Evolutionary conservation across 2,797 vertebrate species (phyloP), one percentile per base, ranked within the genome.

Genomic region (Lutra lutra): DNA sequence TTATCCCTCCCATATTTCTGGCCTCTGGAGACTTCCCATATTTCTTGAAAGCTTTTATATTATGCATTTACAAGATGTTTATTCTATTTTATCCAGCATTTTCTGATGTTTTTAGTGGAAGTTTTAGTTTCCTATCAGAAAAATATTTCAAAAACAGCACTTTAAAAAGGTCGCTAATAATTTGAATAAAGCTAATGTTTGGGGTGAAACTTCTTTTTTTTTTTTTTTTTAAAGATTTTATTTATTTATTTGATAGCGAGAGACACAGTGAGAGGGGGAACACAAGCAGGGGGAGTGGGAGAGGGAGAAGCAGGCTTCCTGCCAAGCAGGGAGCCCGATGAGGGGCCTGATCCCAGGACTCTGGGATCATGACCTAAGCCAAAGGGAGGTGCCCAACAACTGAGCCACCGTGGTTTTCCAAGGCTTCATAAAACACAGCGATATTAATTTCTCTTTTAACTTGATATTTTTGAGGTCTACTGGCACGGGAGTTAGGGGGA

Each of bases 381-480:
- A 23, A 60, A 60, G 58, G 58, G 23, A 60, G 58, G 8, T 25
- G 23, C 9, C 23, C 23, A 60, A 60, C 23, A 25, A 25, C 58
- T 25, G 58, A 60, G 58, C 58, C 58, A 60, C 8, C 13, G 75
- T 14, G 58, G 64, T 83, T 43, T 82, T 40, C 29, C 1, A 92
- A 87, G 25, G 7, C 8, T 86, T 95, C 68, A 90, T 60, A 86
- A 92, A 86, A 43, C 18, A 56, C 14, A 46, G 56, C 5, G 51
- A 73, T 58, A 84, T 25, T 80, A 77, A 66, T 18, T 80, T 86
- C 60, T 82, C 43, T 72, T 58, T 78, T 72, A 92, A 77, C 20
- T 96, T 93, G 23, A 8, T 89, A 95, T 46, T 89, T 97, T 86
- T 72, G 51, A 91, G 79, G 60, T 13, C n/a, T 46, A 93, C 17